A percentile compares a stretch with the other conserved stretches of the same genome.
Evolutionary conservation across 2,888 invertebrate genomes (phyloP).

Genomic region (Minunthozetes semirufus): DNA sequence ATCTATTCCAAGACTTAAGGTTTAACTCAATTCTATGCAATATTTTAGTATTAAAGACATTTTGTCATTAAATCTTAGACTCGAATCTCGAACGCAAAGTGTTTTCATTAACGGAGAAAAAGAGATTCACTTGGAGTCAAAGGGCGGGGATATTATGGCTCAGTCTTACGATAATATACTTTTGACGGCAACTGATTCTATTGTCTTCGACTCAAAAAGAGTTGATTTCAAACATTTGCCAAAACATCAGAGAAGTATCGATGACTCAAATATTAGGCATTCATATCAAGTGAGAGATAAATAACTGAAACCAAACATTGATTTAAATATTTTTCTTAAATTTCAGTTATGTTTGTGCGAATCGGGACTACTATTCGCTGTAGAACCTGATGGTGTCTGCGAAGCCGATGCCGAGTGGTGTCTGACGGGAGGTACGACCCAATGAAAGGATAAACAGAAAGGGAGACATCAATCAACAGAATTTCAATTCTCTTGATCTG

Average conservation of each 20-base stretch:
- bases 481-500: too few relatives aligned
- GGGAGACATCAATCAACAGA: too few relatives aligned
- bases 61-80: not conserved
- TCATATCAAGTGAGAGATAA: constrained; percentile 6
- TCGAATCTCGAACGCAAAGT: constrained; percentile 9
- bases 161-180: not conserved
- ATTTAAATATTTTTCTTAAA: not conserved
- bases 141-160: not conserved
- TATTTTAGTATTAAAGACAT: too few relatives aligned
- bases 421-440: not conserved
- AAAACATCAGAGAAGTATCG: not conserved
- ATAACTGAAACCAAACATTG: not conserved
- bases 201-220: not conserved
- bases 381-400: not conserved
- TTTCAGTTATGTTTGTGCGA: constrained; percentile 15
- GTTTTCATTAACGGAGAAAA: not conserved
- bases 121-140: not conserved
- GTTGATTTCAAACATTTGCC: constrained; percentile 4
- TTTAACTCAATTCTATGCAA: not conserved
- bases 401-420: not conserved
- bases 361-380: constrained; percentile 9
- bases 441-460: not conserved
- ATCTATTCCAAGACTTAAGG: constrained; percentile 11
- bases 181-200: not conserved
- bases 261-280: not conserved